Base-by-base conservation (phyloP, 2,797 vertebrate species). In the Manis pentadactyla region DNA sequence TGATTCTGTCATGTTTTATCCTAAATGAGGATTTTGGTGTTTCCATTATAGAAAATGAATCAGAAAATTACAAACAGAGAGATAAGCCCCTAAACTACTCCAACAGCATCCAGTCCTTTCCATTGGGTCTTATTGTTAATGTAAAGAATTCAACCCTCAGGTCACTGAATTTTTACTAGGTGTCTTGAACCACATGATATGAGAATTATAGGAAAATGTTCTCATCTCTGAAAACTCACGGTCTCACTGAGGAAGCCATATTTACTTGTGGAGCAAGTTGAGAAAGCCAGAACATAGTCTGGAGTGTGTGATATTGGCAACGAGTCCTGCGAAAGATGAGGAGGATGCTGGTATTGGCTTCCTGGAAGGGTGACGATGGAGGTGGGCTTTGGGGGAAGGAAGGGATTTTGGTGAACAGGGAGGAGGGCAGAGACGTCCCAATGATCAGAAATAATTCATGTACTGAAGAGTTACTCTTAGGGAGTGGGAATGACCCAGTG, bases 1-100 rank as follows among this genome's bases (percentile, higher is more conserved):
- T 87, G 66, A 69, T 74, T 89, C 8, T 92, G 34, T 87, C 49
- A 57, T 42, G 9, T 39, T 86, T 81, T 89, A 73, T 64, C 64
- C n/a, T 55, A 37, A n/a, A 21, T 63, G 34, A 15, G 3, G 79
- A n/a, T 61, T 89, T 79, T 2, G 21, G 14, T 17, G 5, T 68
- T 89, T 90, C 39, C 25, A 14, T 63, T 93, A 86, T 89, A 31
- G 14, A 83, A 96, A 85, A 90, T 10, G 15, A 75, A 42, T 51
- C 27, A 15, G 55, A 85, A 96, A 94, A 89, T 17, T 46, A 23
- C 27, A 90, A 71, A 31, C 2, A 51, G 49, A 23, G 23, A 69
- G 19, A 4, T 4, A n/a, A 95, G 34, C 4, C n/a, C 31, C 31
- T 75, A 69, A 75, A 17, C n/a, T 75, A 49, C 21, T 51, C 46